Percentiles rank a stretch among this genome's conserved stretches.
Evolutionary conservation across 2,797 vertebrate species (phyloP).

Genomic region (Semotilus atromaculatus): DNA sequence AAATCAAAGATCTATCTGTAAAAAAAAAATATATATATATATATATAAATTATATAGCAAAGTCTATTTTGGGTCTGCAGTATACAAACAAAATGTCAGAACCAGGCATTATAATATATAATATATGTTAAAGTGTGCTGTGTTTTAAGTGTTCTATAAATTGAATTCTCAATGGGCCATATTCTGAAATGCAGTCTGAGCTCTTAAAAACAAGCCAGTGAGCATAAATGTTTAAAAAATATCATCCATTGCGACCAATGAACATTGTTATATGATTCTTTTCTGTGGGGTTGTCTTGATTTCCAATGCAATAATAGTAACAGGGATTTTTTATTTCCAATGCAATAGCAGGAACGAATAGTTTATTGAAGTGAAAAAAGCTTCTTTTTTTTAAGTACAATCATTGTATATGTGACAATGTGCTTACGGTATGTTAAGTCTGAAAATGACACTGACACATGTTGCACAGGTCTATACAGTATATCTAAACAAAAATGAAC

Average conservation of each 20-base stretch:
- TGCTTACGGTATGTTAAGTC: constrained; percentile 1
- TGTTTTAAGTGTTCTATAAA: not conserved
- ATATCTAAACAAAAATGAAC: not conserved
- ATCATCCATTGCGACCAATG: constrained; percentile 7
- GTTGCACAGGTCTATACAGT: not conserved
- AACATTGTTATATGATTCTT: not conserved
- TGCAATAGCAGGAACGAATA: constrained; percentile 21
- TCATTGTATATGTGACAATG: constrained; percentile 17
- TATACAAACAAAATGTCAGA: not conserved
- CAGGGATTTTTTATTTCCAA: not conserved
- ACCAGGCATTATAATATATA: not conserved
- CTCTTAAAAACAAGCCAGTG: constrained; percentile 2
- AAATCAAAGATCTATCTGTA: constrained; percentile 7
- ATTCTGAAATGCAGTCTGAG: constrained; percentile 16
- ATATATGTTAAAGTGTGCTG: constrained; percentile 3
- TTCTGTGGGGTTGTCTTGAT: constrained; percentile 15
- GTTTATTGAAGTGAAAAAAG: not conserved
- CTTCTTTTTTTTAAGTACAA: constrained; percentile 13
- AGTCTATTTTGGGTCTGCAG: constrained; percentile 24
- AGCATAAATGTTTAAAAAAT: constrained; percentile 16
- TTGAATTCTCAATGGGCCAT: not conserved
- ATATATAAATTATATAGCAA: not conserved
- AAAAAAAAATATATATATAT: not conserved
- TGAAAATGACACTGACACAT: not conserved
- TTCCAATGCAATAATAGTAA: constrained; percentile 34